Evolutionary conservation across 2,113 vertebrate species (phyloP).

Genomic region (Xiphophorus hellerii): DNA sequence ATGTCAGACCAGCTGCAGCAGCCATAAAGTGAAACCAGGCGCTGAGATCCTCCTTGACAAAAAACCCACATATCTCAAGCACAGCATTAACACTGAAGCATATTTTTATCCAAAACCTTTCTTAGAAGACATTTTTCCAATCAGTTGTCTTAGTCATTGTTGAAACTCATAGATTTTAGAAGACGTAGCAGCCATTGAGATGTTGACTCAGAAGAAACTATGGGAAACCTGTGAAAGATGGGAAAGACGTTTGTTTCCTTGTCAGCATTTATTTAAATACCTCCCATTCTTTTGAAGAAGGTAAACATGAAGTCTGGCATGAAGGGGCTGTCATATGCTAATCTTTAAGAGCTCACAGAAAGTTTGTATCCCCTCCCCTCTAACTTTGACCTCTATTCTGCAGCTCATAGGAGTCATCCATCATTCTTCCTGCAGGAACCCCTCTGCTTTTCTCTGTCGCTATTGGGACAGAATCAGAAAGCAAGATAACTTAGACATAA

Average conservation of each 20-base stretch:
- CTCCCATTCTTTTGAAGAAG: conserved; percentile 8
- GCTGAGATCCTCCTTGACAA: background rate
- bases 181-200: background rate
- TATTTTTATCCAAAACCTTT: background rate
- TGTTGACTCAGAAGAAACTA: background rate
- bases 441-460: background rate
- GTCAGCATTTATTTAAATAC: conserved; percentile 5
- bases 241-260: conserved; percentile 2
- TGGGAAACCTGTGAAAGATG: background rate
- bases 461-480: background rate
- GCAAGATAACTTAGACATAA: background rate
- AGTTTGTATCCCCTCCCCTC: conserved; percentile 12
- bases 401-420: conserved; percentile 39
- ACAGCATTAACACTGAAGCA: background rate
- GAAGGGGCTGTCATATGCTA: conserved; percentile 30
- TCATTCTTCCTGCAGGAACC: conserved; percentile 11
- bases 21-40: conserved; percentile 28
- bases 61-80: background rate
- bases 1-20: conserved; percentile 46
- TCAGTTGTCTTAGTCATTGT: background rate
- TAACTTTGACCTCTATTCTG: conserved; percentile 53
- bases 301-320: conserved; percentile 43
- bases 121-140: too few species aligned
- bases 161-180: background rate
- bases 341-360: conserved; percentile 14